Evolutionary conservation across 2,888 invertebrate species (phyloP), one percentile per base, ranked within the genome.

Genomic region (Rhyacophila evoluta): DNA sequence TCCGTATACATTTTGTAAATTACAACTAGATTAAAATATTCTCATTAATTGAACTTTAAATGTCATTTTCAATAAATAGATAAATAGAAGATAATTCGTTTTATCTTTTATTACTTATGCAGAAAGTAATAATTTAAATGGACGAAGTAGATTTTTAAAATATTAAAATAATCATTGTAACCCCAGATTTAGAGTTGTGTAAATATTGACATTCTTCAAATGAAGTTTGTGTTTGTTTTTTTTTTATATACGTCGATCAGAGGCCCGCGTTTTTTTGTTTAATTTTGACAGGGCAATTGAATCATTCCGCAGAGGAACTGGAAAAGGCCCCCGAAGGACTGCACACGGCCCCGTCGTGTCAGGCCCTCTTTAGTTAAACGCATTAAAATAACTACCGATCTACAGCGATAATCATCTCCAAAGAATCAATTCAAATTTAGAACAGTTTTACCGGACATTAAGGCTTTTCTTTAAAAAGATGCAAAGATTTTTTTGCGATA

Each of bases 401-500:
- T 78, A 78, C 78, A 78, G 78, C 78, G 75, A 78, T 29, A 25
- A 33, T 37, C 71, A 71, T 71, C 71, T 36, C 75, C 75, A 70
- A 70, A 74, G 70, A 70, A 78, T 69, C 71, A 39, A 55, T 55
- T 55, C 19, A 55, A 19, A 55, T 19, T 55, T 8, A 55, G 19
- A 19, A 55, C 55, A 55, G 74, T 78, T 78, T 77, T 71, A 78
- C 78, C 78, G 78, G 78, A 74, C 72, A 71, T 78, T 75, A 71
- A 69, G 69, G 69, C 69, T 69, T 69, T 41, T 37, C 33, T 39
- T 76, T 69, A 12, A 10, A 55, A 55, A 1, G 19, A 12, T 12
- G 10, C 15, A 55, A 55, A 19, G 15, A 19, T 19, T 55, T 55
- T 55, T 12, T 68, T 69, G 38, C 36, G n/a, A 33, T 69, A 19